A percentile compares a stretch with the other conserved stretches of the same genome.
Evolutionary conservation across 2,888 invertebrate species (phyloP).

Genomic region (Panorpa germanica): DNA sequence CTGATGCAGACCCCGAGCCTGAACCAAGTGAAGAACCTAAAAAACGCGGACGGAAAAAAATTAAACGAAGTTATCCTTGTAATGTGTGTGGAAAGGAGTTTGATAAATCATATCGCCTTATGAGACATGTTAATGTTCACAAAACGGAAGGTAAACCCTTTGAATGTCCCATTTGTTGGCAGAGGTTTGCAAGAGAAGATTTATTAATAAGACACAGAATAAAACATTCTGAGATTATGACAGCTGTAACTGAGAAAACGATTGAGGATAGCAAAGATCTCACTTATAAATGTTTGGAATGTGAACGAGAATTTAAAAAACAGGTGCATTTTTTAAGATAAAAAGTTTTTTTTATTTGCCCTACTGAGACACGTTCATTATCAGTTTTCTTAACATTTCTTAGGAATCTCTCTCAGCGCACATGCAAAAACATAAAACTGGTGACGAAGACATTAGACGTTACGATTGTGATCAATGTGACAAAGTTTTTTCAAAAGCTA

Average conservation of each 20-base stretch:
- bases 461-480: conserved; percentile 27
- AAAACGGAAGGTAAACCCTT: conserved; percentile 15
- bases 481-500: conserved; percentile 24
- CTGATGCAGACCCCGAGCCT: conserved; percentile 7
- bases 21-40: conserved; percentile 14
- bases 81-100: conserved; percentile 28
- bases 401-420: too few relatives aligned
- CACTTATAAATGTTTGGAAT: conserved; percentile 27
- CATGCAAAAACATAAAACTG: too few relatives aligned
- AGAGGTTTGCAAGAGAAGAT: conserved; percentile 16
- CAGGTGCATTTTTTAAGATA: too few relatives aligned
- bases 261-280: too few relatives aligned
- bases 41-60: conserved; percentile 12
- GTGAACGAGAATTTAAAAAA: conserved; percentile 30
- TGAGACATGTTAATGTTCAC: conserved; percentile 16
- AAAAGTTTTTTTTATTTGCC: too few relatives aligned
- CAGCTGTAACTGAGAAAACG: conserved; percentile 7
- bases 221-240: conserved; percentile 14
- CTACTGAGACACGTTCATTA: too few relatives aligned
- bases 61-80: conserved; percentile 18
- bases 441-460: conserved; percentile 14
- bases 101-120: conserved; percentile 25
- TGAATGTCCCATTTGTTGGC: conserved; percentile 16
- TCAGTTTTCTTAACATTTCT: too few relatives aligned
- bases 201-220: conserved; percentile 17